These are phyloP conservation scores for Endomychus coccineus DNA, from an alignment of 2,888 invertebrate genomes.

Conservation along the genomic window DNA sequence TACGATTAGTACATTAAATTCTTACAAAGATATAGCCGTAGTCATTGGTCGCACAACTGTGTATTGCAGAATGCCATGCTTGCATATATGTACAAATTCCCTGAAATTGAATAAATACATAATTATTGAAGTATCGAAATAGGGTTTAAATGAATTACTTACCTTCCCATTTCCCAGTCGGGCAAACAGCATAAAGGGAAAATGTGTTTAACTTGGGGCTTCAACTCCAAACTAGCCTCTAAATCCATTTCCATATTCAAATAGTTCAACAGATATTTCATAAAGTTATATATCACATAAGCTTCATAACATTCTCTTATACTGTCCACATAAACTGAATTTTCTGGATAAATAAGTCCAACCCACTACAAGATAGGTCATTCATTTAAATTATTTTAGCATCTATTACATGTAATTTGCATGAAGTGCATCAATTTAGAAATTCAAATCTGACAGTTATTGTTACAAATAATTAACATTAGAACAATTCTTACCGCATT, in stretches of 20 bases:
- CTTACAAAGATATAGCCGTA: slow-evolving; percentile 83
- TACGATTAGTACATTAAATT: no score
- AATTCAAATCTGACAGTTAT: no score
- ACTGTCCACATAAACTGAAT: slow-evolving; percentile 89
- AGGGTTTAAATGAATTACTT: slow-evolving; percentile 17
- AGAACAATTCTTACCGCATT: slow-evolving; percentile 87
- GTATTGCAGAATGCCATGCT: slow-evolving; percentile 94
- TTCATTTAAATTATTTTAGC: no score
- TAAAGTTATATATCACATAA: slow-evolving; percentile 96
- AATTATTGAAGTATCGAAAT: background rate
- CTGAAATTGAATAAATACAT: slow-evolving; percentile 45
- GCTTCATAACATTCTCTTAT: slow-evolving; percentile 94
- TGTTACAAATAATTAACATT: background rate
- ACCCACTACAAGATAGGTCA: slow-evolving; percentile 64
- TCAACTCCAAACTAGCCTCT: slow-evolving; percentile 70
- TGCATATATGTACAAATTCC: slow-evolving; percentile 89
- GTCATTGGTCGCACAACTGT: slow-evolving; percentile 86
- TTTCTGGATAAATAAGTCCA: slow-evolving; percentile 77
- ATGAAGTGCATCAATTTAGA: no score
- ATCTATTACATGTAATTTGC: no score
- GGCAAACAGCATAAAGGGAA: slow-evolving; percentile 86
- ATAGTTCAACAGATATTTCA: slow-evolving; percentile 89
- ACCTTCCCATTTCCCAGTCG: slow-evolving; percentile 92
- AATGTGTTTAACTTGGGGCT: slow-evolving; percentile 80
- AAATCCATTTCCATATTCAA: slow-evolving; percentile 81